Conservation (phyloP, 2,797 vertebrate species). For the Thunnus albacares region DNA sequence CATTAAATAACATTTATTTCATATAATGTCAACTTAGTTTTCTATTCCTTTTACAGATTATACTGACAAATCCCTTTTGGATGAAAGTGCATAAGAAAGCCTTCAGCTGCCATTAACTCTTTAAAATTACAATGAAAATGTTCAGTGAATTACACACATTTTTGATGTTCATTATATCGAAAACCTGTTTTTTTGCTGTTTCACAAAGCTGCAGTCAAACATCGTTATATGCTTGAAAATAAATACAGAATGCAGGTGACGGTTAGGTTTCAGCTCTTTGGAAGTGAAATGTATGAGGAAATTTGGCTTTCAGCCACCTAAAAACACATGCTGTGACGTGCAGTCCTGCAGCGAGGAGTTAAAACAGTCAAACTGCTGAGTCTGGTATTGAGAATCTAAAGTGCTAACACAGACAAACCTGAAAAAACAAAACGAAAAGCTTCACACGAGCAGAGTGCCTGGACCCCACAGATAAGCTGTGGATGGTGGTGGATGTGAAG, state of each 20-base stretch:
- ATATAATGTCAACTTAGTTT: background rate
- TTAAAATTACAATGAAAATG: background rate
- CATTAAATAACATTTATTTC: constrained; percentile 31
- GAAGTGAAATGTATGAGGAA: background rate
- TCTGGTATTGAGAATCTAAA: constrained; percentile 38
- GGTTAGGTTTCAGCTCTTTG: constrained; percentile 9
- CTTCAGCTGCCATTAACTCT: background rate
- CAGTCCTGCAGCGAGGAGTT: background rate
- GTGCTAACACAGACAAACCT: constrained; percentile 32
- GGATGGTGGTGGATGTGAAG: background rate
- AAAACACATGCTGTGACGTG: constrained; percentile 6
- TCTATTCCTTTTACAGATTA: constrained; percentile 2
- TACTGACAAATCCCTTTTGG: constrained; percentile 26
- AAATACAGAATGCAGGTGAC: background rate
- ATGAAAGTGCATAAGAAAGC: constrained; percentile 43
- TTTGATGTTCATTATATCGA: background rate
- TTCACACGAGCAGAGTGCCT: background rate
- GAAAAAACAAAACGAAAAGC: constrained; percentile 19
- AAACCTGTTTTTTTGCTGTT: background rate
- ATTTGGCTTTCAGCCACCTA: constrained; percentile 6
- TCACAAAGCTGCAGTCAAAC: constrained; percentile 12
- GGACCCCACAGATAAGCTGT: background rate
- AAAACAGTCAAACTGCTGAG: constrained; percentile 27
- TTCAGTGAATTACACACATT: background rate
- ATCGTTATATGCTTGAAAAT: background rate